phyloP scores from a whole-genome alignment of 2,888 invertebrate species.

The Hecatera dysodea region DNA sequence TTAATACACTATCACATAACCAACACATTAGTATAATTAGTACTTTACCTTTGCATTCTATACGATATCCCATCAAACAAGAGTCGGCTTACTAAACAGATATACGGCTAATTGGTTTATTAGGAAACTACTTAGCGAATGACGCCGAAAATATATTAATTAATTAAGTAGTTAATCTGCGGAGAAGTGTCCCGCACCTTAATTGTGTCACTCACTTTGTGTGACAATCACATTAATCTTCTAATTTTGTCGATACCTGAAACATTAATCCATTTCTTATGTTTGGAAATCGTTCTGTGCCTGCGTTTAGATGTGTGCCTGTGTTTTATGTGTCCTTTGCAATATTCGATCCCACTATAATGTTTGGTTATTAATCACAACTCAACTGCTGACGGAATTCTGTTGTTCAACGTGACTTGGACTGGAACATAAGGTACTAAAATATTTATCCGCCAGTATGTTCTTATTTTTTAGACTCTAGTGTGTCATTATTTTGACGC shows the following conservation, averaged over 20 bases:
- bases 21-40: slow-evolving; percentile 62
- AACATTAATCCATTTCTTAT: not conserved
- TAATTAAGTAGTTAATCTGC: slow-evolving; percentile 32
- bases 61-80: slow-evolving; percentile 42
- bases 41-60: slow-evolving; percentile 39
- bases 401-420: too few species aligned
- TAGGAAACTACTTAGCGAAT: slow-evolving; percentile 25
- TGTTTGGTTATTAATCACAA: too few species aligned
- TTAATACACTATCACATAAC: slow-evolving; percentile 46
- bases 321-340: too few species aligned
- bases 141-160: slow-evolving; percentile 46
- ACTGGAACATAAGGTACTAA: too few species aligned
- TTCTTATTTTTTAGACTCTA: too few species aligned
- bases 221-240: not conserved
- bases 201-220: not conserved
- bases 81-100: slow-evolving; percentile 45
- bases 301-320: too few species aligned
- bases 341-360: too few species aligned
- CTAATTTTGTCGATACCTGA: not conserved
- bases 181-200: slow-evolving; percentile 4
- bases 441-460: too few species aligned
- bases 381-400: too few species aligned
- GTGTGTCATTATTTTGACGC: too few species aligned
- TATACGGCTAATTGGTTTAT: slow-evolving; percentile 35
- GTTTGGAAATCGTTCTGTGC: too few species aligned